phyloP scores from a whole-genome alignment of 2,113 vertebrate genomes.

The Callorhinus ursinus region DNA sequence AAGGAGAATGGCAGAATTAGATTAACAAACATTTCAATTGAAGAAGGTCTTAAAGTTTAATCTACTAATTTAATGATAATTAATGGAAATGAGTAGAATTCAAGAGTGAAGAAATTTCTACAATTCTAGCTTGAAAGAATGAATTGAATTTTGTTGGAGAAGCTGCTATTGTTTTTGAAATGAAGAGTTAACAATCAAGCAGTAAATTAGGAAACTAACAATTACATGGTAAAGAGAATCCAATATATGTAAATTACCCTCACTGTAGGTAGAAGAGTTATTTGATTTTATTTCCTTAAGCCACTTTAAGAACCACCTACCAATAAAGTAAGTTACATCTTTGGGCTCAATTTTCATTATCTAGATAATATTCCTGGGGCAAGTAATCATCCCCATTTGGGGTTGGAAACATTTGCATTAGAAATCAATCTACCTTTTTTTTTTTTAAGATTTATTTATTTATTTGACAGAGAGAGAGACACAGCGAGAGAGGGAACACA shows the following conservation, averaged over 20 bases:
- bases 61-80: constrained; percentile 45
- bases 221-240: not conserved
- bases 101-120: constrained; percentile 4
- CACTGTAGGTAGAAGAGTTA: constrained; percentile 10
- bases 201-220: not conserved
- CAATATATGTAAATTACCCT: not conserved
- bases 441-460: too few species aligned
- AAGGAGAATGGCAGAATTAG: not conserved
- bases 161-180: constrained; percentile 3
- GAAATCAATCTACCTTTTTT: constrained; percentile 2
- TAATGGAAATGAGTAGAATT: constrained; percentile 29
- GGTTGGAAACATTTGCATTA: not conserved
- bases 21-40: not conserved
- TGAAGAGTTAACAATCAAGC: constrained; percentile 11
- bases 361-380: not conserved
- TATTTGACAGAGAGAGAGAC: too few species aligned
- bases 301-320: not conserved
- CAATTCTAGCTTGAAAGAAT: not conserved
- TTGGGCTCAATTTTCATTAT: constrained; percentile 18
- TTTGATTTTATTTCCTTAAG: constrained; percentile 52
- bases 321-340: constrained; percentile 7
- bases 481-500: too few species aligned
- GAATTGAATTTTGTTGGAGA: not conserved
- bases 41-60: not conserved
- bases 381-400: constrained; percentile 1